Evolutionary conservation across 1,140 invertebrate genomes (phyloP).

Genomic region (Rhizoglyphus robini): DNA sequence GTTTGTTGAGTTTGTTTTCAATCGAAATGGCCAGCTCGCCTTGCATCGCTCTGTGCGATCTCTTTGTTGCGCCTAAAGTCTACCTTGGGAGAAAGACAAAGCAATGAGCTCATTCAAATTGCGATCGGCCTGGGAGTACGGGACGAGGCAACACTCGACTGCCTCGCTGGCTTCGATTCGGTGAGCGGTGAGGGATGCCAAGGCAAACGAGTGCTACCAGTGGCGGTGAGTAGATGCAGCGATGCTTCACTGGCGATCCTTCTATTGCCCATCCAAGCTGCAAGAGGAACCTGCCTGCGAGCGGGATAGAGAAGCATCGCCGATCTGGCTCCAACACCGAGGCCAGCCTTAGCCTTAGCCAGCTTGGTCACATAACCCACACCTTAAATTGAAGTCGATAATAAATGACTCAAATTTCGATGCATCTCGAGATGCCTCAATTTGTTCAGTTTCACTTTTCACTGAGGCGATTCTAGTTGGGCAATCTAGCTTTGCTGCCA

Average conservation of each 20-base stretch:
- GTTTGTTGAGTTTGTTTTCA: background rate
- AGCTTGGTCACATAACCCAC: background rate
- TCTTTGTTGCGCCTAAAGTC: slow-evolving; percentile 11
- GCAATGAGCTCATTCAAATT: background rate
- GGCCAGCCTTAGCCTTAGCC: background rate
- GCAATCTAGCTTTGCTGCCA: background rate
- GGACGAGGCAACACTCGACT: background rate
- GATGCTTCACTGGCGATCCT: slow-evolving; percentile 1
- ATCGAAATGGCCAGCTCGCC: no score
- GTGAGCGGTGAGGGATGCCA: background rate
- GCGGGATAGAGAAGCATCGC: background rate
- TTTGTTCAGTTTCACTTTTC: slow-evolving; percentile 12
- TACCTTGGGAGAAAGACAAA: background rate
- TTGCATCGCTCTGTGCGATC: no score
- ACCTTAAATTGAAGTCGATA: slow-evolving; percentile 15
- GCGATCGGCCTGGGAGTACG: background rate
- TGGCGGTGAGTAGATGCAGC: background rate
- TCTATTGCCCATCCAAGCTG: background rate
- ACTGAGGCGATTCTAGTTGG: background rate
- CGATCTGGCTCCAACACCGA: background rate
- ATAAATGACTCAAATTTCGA: slow-evolving; percentile 3
- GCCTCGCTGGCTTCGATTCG: background rate
- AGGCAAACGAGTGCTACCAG: slow-evolving; percentile 5
- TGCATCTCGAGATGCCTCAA: slow-evolving; percentile 12
- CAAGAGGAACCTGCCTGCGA: background rate